phyloP scores from a whole-genome alignment of 2,888 invertebrate genomes.

The Trissolcus brochymenae region DNA sequence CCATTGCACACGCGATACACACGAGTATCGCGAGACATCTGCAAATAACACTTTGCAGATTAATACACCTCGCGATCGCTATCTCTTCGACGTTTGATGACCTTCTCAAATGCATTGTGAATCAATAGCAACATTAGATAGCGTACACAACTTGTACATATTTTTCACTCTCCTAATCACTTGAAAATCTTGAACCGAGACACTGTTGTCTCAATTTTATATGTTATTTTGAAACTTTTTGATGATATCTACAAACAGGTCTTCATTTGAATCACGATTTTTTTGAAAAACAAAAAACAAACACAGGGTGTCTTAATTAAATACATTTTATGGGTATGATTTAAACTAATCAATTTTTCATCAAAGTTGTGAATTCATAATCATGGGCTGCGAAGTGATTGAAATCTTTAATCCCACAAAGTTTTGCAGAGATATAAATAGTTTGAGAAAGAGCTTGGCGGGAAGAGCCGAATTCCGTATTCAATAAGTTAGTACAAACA shows the following conservation, averaged over 20 bases:
- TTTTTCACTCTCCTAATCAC: too few species aligned
- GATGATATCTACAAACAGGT: too few species aligned
- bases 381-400: too few species aligned
- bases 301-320: too few species aligned
- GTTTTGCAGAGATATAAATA: background rate
- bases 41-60: conserved; percentile 58
- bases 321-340: too few species aligned
- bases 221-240: too few species aligned
- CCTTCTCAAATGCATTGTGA: conserved; percentile 46
- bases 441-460: background rate
- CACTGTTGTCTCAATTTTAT: too few species aligned
- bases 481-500: conserved; percentile 8
- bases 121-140: conserved; percentile 35
- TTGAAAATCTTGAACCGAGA: too few species aligned
- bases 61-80: conserved; percentile 49
- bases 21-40: conserved; percentile 41
- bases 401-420: background rate
- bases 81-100: conserved; percentile 51
- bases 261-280: too few species aligned
- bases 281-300: too few species aligned
- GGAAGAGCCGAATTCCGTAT: background rate
- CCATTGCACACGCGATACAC: conserved; percentile 49
- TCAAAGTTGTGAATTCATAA: background rate
- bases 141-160: too few species aligned
- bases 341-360: too few species aligned